Conservation (phyloP, 2,113 vertebrate genomes). For the Monarcha castaneiventris region DNA sequence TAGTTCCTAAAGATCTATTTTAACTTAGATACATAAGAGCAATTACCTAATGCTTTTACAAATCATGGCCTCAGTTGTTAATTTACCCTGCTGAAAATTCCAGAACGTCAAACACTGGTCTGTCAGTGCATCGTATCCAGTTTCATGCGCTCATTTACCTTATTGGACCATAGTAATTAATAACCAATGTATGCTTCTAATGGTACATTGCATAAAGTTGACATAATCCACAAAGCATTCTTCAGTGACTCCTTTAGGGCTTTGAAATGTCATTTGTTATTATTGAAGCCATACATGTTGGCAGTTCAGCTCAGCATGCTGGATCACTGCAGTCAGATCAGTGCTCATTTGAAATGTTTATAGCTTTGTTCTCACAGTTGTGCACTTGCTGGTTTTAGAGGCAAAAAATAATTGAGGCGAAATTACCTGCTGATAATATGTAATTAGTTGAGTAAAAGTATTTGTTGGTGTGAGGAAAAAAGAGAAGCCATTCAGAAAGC, state of each 20-base stretch:
- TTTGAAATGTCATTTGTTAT: constrained; percentile 5
- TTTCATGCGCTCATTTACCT: background rate
- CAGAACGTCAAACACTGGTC: background rate
- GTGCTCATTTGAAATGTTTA: background rate
- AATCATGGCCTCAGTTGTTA: background rate
- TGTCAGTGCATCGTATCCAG: background rate
- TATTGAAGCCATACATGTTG: background rate
- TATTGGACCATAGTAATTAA: background rate
- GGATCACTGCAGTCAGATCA: background rate
- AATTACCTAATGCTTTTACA: background rate
- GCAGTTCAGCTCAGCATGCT: background rate
- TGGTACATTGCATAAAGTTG: background rate
- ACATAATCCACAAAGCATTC: background rate
- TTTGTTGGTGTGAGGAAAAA: background rate
- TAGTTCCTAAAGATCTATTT: background rate
- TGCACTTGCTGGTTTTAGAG: background rate
- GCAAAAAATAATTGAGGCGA: background rate
- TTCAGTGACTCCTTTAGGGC: background rate
- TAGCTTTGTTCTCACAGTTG: background rate
- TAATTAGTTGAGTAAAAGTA: constrained; percentile 10
- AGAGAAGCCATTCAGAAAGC: background rate
- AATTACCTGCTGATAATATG: background rate
- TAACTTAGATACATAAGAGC: background rate
- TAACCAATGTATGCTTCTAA: background rate
- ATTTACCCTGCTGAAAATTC: background rate